phyloP scores from a whole-genome alignment of 2,888 invertebrate species.

The Mayetiola destructor region DNA sequence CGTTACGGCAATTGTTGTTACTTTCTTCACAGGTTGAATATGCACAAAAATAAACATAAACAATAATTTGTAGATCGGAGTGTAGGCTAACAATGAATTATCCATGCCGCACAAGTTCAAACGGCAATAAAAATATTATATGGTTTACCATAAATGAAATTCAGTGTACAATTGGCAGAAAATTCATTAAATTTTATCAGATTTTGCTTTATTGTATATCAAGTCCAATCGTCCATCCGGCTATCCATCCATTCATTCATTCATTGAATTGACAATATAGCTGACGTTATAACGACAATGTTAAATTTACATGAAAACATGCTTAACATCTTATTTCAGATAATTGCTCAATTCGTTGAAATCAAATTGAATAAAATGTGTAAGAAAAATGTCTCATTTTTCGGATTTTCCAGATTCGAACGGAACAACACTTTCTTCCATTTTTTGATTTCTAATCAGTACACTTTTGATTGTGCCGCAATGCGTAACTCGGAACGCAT shows the following conservation, averaged over 20 bases:
- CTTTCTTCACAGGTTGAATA: background rate
- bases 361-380: background rate
- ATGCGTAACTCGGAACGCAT: background rate
- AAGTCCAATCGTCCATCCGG: too few species aligned
- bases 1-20: background rate
- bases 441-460: background rate
- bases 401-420: too few species aligned
- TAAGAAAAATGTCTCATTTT: background rate
- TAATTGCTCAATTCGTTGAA: background rate
- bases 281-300: background rate
- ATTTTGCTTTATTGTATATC: background rate
- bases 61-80: background rate
- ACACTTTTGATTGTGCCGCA: background rate
- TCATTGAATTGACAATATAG: background rate
- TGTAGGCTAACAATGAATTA: background rate
- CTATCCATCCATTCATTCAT: background rate
- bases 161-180: background rate
- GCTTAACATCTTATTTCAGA: background rate
- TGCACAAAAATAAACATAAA: background rate
- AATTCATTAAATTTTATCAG: slow-evolving; percentile 4
- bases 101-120: too few species aligned
- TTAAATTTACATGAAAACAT: background rate
- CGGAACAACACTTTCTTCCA: background rate
- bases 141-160: too few species aligned
- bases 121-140: too few species aligned